Base-by-base conservation (phyloP, 30 jellyfish, hydroid and myxozoan genomes). In the Sanderia malayensis region DNA sequence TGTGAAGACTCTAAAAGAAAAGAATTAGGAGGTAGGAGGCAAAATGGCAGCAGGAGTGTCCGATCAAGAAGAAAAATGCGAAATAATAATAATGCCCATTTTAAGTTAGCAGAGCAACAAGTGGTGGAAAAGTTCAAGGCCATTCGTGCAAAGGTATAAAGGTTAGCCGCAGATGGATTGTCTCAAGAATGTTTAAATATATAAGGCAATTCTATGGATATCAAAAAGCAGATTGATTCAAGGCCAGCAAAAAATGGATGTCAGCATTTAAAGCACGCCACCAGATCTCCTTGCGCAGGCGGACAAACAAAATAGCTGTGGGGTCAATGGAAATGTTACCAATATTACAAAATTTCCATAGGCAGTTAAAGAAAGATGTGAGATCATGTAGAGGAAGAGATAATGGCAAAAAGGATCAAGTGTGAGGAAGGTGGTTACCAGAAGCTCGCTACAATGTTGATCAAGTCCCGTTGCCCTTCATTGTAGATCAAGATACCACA, bases 211-310 rank as follows among this genome's bases (percentile, higher is more conserved):
- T 58, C 70, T 58, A 58, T 58, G 70, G 34, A 2, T 29, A 3
- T 15, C 70, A 58, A 2, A 58, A 58, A 58, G 69, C 69, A 58
- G 69, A 58, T 58, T 58, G 31, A 11, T 58, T 58, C 28, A 58
- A 58, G 69, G 69, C 69, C 69, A 58, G 69, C 69, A 58, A 58
- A 58, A 58, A 58, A 13, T 58, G 69, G 69, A 58, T 58, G 69
- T 1, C 69, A 2, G 69, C 31, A 28, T 58, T 58, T 58, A 58
- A 58, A 58, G 69, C 69, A 13, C 69, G 69, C 69, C 69, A 58
- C 23, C 18, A 58, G 69, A 13, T 58, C 69, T 58, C 76, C 60
- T 33, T 63, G 55, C 76, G 76, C 55, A 30, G 76, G 58, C 60
- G 58, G 55, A 63, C 76, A 63, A 63, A 63, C 23, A 63, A 63